phyloP scores from a whole-genome alignment of 2,113 vertebrate species.

The Pao palembangensis region DNA sequence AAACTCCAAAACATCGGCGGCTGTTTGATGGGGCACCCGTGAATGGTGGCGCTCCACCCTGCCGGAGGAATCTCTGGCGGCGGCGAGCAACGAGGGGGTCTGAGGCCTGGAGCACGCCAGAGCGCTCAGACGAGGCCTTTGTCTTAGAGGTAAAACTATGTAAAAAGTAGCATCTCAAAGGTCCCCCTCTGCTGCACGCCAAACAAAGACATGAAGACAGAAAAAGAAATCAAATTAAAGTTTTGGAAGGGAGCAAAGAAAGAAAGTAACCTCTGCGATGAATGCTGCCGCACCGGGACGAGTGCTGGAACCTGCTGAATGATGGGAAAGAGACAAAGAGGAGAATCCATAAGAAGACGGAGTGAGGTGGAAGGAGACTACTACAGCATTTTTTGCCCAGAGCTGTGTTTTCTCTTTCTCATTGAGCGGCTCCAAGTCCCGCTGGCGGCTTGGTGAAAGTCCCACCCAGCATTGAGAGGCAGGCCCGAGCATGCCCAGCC shows the following conservation, averaged over 20 bases:
- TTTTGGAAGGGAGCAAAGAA: conserved; percentile 30
- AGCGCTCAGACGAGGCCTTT: conserved; percentile 1
- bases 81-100: conserved; percentile 46
- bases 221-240: conserved; percentile 68
- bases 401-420: conserved; percentile 34
- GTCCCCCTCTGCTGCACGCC: conserved; percentile 39
- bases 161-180: conserved; percentile 63
- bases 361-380: conserved; percentile 27
- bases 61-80: neutral
- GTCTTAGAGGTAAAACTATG: conserved; percentile 49
- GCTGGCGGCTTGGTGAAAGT: conserved; percentile 43
- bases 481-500: conserved; percentile 58
- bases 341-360: conserved; percentile 23
- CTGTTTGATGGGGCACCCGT: conserved; percentile 16
- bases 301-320: conserved; percentile 32
- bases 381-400: conserved; percentile 31
- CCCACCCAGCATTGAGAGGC: conserved; percentile 55
- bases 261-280: conserved; percentile 35
- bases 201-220: conserved; percentile 50
- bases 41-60: conserved; percentile 5
- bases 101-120: neutral
- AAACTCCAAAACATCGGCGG: neutral
- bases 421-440: conserved; percentile 55
- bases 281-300: conserved; percentile 39
- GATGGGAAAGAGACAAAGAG: conserved; percentile 33